Conservation (phyloP, 1,140 invertebrate species). For the Pararge aegeria region DNA sequence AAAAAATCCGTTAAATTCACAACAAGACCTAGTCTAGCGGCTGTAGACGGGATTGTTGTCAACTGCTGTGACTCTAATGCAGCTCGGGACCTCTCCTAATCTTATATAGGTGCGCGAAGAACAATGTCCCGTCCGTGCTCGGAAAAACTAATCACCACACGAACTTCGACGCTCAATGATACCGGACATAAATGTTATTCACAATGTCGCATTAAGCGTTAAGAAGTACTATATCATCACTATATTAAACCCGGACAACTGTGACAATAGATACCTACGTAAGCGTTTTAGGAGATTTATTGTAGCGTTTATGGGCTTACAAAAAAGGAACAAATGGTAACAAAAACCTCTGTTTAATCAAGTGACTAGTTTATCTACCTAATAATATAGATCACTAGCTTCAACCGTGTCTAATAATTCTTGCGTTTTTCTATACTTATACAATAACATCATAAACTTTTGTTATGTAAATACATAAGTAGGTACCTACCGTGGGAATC, state of each 20-base stretch:
- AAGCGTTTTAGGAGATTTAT: neutral
- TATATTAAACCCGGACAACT: slow-evolving; percentile 61
- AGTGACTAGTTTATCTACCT: neutral
- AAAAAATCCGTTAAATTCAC: slow-evolving; percentile 11
- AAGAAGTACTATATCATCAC: slow-evolving; percentile 63
- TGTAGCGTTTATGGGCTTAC: neutral
- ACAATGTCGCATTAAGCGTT: slow-evolving; percentile 73
- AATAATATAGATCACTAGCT: too few species aligned
- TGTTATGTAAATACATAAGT: too few species aligned
- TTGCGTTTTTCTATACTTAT: too few species aligned
- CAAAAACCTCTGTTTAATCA: neutral
- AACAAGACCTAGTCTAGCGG: slow-evolving; percentile 48
- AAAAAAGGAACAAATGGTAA: neutral
- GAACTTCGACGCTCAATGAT: slow-evolving; percentile 55
- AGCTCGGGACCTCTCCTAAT: slow-evolving; percentile 23
- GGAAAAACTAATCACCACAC: slow-evolving; percentile 58
- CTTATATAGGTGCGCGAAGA: slow-evolving; percentile 56
- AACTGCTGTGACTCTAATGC: slow-evolving; percentile 37
- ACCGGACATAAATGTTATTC: slow-evolving; percentile 49
- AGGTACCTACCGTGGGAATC: too few species aligned
- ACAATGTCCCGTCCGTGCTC: slow-evolving; percentile 55
- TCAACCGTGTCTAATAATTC: too few species aligned
- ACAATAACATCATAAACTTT: too few species aligned
- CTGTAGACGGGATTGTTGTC: slow-evolving; percentile 49
- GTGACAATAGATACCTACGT: slow-evolving; percentile 42